Conservation (phyloP, 2,888 invertebrate species). For the Hemaris fuciformis region DNA sequence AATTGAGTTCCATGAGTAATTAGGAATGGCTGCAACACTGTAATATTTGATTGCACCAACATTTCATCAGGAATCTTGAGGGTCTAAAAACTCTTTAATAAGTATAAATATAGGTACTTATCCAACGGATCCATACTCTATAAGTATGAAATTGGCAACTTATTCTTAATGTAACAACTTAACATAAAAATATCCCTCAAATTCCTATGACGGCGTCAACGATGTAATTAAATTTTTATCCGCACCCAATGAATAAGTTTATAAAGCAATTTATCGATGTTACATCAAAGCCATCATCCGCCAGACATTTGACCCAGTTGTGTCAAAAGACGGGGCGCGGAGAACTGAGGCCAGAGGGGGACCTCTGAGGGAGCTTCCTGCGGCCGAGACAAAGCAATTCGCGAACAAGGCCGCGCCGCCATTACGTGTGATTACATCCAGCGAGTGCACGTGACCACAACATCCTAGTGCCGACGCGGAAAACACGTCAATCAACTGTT, state of each 20-base stretch:
- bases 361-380: constrained; percentile 24
- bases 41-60: too few relatives aligned
- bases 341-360: background rate
- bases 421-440: constrained; percentile 19
- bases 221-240: background rate
- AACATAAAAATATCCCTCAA: too few relatives aligned
- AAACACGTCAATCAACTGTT: constrained; percentile 8
- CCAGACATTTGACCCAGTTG: constrained; percentile 3
- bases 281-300: constrained; percentile 1
- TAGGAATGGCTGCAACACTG: too few relatives aligned
- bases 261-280: background rate
- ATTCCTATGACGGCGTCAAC: background rate
- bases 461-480: background rate
- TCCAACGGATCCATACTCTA: too few relatives aligned
- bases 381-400: constrained; percentile 36
- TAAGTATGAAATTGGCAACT: too few relatives aligned
- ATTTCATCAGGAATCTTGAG: too few relatives aligned
- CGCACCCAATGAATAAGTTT: background rate
- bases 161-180: too few relatives aligned
- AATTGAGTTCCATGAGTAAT: too few relatives aligned
- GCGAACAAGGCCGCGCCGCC: constrained; percentile 34
- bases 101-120: too few relatives aligned
- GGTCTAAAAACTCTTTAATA: too few relatives aligned
- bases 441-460: constrained; percentile 11
- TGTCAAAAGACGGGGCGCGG: background rate